Conservation (phyloP, 2,888 invertebrate genomes). For the Syrista parreyssii region DNA sequence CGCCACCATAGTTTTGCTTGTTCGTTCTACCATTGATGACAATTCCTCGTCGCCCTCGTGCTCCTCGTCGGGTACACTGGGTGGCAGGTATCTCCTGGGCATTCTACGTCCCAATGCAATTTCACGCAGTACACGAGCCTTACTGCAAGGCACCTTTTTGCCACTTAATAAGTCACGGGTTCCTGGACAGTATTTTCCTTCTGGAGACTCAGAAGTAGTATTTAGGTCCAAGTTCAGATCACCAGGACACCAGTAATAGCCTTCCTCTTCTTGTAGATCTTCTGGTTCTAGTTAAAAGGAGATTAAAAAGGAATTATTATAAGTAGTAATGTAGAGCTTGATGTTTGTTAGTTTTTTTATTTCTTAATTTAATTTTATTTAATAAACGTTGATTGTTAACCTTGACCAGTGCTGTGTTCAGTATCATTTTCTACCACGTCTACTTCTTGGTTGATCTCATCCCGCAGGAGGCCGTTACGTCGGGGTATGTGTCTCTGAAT, state of each 20-base stretch:
- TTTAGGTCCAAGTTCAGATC: not conserved
- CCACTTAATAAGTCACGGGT: constrained; percentile 1
- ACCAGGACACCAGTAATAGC: not conserved
- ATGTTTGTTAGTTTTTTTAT: not conserved
- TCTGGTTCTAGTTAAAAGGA: not conserved
- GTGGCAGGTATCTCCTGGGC: not conserved
- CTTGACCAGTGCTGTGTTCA: not conserved
- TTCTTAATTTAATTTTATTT: not conserved
- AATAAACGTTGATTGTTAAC: not conserved
- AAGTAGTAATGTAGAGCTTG: not conserved
- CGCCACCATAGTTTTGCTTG: not conserved
- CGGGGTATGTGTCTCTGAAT: constrained; percentile 12
- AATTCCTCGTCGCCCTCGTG: not conserved
- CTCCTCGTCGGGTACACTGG: not conserved
- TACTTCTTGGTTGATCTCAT: constrained; percentile 17
- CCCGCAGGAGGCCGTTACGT: not conserved
- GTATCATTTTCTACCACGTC: not conserved
- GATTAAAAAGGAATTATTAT: not conserved
- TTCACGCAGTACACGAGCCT: constrained; percentile 7
- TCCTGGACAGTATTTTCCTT: not conserved
- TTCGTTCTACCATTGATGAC: not conserved
- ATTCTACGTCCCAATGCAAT: constrained; percentile 13
- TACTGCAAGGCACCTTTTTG: constrained; percentile 2
- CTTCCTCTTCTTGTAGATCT: not conserved
- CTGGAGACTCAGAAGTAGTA: not conserved